phyloP scores from a whole-genome alignment of 2,113 vertebrate species.

The Bubo bubo region DNA sequence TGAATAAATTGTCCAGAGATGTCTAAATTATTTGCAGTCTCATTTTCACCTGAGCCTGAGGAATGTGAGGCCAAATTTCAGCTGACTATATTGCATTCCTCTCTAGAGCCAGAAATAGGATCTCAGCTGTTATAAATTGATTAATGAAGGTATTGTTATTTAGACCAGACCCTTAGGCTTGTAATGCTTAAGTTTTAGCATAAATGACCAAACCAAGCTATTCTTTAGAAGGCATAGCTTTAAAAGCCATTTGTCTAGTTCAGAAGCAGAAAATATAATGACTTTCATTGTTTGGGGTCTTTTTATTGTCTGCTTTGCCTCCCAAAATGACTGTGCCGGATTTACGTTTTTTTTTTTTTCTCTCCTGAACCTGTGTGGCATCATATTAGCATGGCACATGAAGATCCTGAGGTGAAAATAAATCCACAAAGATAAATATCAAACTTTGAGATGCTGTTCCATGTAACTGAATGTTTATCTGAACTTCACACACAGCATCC shows the following conservation, averaged over 20 bases:
- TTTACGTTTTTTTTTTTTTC: background rate
- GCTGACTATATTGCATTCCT: slow-evolving; percentile 23
- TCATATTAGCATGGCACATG: background rate
- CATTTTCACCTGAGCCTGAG: slow-evolving; percentile 31
- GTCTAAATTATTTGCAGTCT: slow-evolving; percentile 21
- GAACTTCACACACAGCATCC: slow-evolving; percentile 43
- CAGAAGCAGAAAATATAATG: slow-evolving; percentile 12
- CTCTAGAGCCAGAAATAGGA: slow-evolving; percentile 35
- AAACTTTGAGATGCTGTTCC: slow-evolving; percentile 1
- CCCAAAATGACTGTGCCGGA: background rate
- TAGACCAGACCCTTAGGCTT: slow-evolving; percentile 38
- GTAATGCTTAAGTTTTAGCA: slow-evolving; percentile 32
- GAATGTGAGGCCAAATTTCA: slow-evolving; percentile 19
- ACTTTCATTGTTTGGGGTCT: background rate
- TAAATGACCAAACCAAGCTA: background rate
- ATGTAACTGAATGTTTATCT: slow-evolving; percentile 38
- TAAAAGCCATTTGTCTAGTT: slow-evolving; percentile 40
- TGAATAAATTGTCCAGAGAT: slow-evolving; percentile 20
- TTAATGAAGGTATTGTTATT: slow-evolving; percentile 55
- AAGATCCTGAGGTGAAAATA: slow-evolving; percentile 60
- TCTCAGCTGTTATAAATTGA: slow-evolving; percentile 40
- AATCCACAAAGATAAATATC: slow-evolving; percentile 58
- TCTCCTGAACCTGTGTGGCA: slow-evolving; percentile 10
- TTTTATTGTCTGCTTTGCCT: background rate
- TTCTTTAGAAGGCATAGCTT: slow-evolving; percentile 3